Evolutionary conservation across 2,888 invertebrate species (phyloP).

Genomic region (Microplitis manilae): DNA sequence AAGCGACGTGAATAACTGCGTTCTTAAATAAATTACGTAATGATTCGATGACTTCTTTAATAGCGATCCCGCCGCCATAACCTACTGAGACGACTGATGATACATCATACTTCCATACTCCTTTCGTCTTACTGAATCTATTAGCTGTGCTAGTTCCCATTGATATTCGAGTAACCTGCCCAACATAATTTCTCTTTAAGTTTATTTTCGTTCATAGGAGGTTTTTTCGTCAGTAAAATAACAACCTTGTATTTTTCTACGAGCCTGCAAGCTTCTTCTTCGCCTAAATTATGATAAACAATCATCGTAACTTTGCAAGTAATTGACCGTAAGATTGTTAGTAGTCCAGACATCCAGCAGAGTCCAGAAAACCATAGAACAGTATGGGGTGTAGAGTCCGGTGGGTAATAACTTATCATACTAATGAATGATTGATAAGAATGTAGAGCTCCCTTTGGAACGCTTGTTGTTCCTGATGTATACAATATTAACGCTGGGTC

Average conservation of each 20-base stretch:
- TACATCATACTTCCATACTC: conserved; percentile 48
- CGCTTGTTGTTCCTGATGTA: conserved; percentile 56
- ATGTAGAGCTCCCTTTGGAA: conserved; percentile 54
- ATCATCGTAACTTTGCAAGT: conserved; percentile 44
- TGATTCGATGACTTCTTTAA: conserved; percentile 21
- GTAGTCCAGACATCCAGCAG: conserved; percentile 53
- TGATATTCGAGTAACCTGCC: conserved; percentile 49
- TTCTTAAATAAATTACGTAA: conserved; percentile 11
- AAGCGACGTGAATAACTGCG: neutral
- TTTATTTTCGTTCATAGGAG: neutral
- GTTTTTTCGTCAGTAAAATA: neutral
- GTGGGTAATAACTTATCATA: conserved; percentile 19
- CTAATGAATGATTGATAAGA: conserved; percentile 47
- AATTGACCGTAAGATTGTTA: conserved; percentile 40
- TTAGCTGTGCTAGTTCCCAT: conserved; percentile 48
- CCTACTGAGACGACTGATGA: conserved; percentile 43
- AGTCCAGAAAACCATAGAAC: conserved; percentile 50
- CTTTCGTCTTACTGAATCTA: conserved; percentile 46
- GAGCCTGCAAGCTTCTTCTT: conserved; percentile 42
- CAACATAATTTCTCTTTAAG: neutral
- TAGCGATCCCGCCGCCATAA: conserved; percentile 50
- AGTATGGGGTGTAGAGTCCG: neutral
- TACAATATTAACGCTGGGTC: conserved; percentile 51
- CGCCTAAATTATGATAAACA: conserved; percentile 46
- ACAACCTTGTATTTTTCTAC: conserved; percentile 53